Base-by-base conservation (phyloP, 2,888 invertebrate genomes). In the Yponomeuta malinellus region DNA sequence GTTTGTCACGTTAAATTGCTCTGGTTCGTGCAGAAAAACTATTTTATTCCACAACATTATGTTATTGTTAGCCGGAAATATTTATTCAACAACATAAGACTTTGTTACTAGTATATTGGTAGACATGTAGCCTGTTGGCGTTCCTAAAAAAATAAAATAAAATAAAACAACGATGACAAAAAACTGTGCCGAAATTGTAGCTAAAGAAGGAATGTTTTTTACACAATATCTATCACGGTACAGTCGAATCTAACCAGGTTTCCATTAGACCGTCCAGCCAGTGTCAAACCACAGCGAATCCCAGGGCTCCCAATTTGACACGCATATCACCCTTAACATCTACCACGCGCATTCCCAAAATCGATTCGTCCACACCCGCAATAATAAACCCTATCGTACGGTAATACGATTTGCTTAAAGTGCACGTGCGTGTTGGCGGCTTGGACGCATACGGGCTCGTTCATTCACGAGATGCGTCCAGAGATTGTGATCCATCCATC, bases 401-500 rank as follows among this genome's bases (percentile, higher is more conserved):
- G n/a, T 5, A 10, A 12, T 8, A 59, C 3, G 52, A 59, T 59
- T 59, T 59, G 52, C 12, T 59, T 59, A 12, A 59, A 15, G 15
- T 59, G 52, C 52, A 59, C 52, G 52, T 4, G 52, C 15, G 15
- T 12, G 15, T 15, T 59, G 52, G 52, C 15, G 3, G 52, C 0
- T 1, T 48, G 23, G 10, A 73, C 75, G 82, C 82, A 88, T 90
- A 90, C 89, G 89, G 89, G 85, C 77, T 83, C 81, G 83, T 83
- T 84, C 86, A 87, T 89, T 87, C 84, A 84, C 79, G 80, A 88
- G 89, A 89, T 89, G 83, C 80, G 82, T 81, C 82, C 84, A 84
- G 86, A 87, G 91, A 92, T 92, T 89, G 89, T 86, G 82, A 83
- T 84, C 84, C 87, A 92, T 92, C 92, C 87, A 91, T 92, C 92